Evolutionary conservation across 2,113 vertebrate species (phyloP).

Genomic region (Ovis canadensis): DNA sequence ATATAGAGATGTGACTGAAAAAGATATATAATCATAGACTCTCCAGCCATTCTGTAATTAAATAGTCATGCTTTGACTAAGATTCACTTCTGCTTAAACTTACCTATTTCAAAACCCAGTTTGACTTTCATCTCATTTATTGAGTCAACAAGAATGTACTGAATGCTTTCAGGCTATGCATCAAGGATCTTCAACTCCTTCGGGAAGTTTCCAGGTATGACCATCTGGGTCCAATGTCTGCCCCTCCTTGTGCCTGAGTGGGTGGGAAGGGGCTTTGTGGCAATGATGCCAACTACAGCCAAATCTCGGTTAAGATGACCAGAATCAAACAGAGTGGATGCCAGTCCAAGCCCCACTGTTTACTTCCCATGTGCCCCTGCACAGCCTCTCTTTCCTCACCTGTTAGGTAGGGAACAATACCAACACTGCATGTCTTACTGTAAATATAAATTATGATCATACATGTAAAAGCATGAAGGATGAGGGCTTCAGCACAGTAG

Average conservation of each 20-base stretch:
- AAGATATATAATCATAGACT: neutral
- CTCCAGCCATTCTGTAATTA: neutral
- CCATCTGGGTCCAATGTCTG: neutral
- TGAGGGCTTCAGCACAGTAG: neutral
- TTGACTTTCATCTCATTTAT: neutral
- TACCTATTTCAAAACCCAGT: neutral
- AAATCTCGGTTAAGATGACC: neutral
- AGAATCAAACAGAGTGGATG: neutral
- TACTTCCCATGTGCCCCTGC: neutral
- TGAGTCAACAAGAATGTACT: neutral
- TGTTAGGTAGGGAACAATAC: neutral
- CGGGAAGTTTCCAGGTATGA: neutral
- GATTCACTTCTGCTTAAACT: neutral
- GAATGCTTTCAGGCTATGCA: neutral
- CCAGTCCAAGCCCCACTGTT: neutral
- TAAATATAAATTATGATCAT: neutral
- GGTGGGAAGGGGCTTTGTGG: neutral
- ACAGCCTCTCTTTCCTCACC: neutral
- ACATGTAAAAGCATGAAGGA: neutral
- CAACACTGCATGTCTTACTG: neutral
- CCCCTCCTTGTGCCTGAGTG: neutral
- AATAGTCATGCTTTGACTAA: neutral
- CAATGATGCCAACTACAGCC: neutral
- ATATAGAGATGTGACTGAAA: neutral
- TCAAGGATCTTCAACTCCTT: neutral